Evolutionary conservation across 1,140 invertebrate genomes (phyloP).

Genomic region (Heterodera schachtii): DNA sequence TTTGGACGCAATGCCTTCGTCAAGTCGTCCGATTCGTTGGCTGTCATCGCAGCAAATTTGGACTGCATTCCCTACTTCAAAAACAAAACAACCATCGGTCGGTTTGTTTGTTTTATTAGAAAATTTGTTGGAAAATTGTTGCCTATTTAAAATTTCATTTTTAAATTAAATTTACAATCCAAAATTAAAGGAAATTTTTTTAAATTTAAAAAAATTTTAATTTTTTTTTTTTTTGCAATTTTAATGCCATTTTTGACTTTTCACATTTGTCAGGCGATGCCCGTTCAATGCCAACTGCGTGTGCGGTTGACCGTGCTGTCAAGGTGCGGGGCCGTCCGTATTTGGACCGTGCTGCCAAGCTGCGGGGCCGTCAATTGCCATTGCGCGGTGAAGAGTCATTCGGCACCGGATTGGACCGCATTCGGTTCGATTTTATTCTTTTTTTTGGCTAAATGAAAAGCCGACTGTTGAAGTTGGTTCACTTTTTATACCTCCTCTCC

Average conservation of each 20-base stretch:
- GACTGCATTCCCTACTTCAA: constrained; percentile 91
- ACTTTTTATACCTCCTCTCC: no score
- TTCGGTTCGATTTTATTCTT: constrained; percentile 65
- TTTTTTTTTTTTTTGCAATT: not conserved
- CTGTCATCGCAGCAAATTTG: constrained; percentile 88
- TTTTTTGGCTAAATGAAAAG: no score
- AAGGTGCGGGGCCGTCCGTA: constrained; percentile 35
- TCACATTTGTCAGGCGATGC: constrained; percentile 83
- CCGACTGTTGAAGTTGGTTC: no score
- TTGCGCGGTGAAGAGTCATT: constrained; percentile 99
- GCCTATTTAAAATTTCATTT: no score
- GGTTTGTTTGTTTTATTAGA: no score
- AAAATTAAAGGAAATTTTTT: no score
- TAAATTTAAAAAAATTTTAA: no score
- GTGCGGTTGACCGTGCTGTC: constrained; percentile 80
- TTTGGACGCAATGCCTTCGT: constrained; percentile 94
- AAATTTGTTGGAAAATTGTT: no score
- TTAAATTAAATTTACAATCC: no score
- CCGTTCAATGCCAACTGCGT: constrained; percentile 96
- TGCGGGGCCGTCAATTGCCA: constrained; percentile 84
- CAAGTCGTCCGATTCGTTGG: constrained; percentile 93
- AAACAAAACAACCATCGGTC: constrained; percentile 69
- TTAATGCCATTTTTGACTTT: not conserved
- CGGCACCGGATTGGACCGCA: constrained; percentile 76
- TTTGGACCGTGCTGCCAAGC: no score